These are phyloP conservation scores for Cosmia pyralina DNA, from an alignment of 2,888 invertebrate genomes.

Conservation along the genomic window DNA sequence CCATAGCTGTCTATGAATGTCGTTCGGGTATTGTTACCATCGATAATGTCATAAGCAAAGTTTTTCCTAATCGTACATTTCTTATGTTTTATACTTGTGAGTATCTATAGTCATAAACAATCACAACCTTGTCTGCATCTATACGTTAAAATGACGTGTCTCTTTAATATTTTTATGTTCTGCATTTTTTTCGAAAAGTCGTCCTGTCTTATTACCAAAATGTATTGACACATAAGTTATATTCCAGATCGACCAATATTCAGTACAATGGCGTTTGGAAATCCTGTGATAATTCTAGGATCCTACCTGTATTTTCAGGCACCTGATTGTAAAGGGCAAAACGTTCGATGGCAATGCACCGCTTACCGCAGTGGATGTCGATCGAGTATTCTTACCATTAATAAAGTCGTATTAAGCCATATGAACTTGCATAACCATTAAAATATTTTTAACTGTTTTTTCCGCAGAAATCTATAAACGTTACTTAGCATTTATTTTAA, in stretches of 20 bases:
- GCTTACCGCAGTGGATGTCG: too few species aligned
- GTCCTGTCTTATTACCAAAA: background rate
- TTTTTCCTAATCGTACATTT: too few species aligned
- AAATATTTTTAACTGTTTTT: background rate
- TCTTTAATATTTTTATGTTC: background rate
- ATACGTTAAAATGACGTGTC: background rate
- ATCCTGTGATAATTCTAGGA: constrained; percentile 40
- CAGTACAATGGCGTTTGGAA: constrained; percentile 34
- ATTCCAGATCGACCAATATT: constrained; percentile 33
- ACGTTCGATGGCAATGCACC: constrained; percentile 40
- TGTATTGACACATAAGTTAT: background rate
- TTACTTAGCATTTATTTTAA: too few species aligned
- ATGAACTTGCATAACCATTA: constrained; percentile 56
- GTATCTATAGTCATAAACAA: background rate
- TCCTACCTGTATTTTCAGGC: constrained; percentile 38
- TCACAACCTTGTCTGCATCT: background rate
- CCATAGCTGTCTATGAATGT: too few species aligned
- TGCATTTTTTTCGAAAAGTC: too few species aligned
- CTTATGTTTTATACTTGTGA: background rate
- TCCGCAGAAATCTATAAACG: background rate
- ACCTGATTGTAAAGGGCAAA: constrained; percentile 19
- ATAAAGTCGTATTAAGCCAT: constrained; percentile 28
- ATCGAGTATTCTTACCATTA: too few species aligned
- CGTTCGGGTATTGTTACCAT: too few species aligned
- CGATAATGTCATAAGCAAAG: too few species aligned